Base-by-base conservation (phyloP, 2,888 invertebrate genomes). In the Drosophila robusta region DNA sequence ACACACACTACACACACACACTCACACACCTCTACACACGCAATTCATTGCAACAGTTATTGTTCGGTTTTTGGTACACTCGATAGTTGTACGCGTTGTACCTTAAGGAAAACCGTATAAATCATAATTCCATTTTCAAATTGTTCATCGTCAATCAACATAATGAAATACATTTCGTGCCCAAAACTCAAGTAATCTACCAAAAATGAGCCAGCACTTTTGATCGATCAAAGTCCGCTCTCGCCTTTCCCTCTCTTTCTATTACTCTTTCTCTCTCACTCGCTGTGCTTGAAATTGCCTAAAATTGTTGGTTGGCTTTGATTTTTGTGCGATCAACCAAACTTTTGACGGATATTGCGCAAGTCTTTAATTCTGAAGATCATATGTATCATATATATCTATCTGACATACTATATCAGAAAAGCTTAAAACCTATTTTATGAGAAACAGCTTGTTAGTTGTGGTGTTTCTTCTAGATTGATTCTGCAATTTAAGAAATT, bases 111-210 rank as follows among this genome's bases (percentile, higher is more conserved):
- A 76, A 72, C 77, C 79, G 77, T 86, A 86, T 83, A 81, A 79
- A 81, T 86, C 83, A 86, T 83, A 86, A 83, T 83, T 83, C 75
- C 80, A 60, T 80, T 86, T 69, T 61, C 66, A 80, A 83, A 78
- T 80, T 83, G 78, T 80, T 74, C 83, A 83, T 83, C 86, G 86
- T 83, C 84, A 80, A 83, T 83, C 83, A 83, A 86, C 79, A 74
- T 86, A 83, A 83, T 86, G 84, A 83, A 83, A 83, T 68, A 64
- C 65, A 57, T 55, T 66, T 63, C 56, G 62, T 55, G 66, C 54
- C 64, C 63, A 38, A 65, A 55, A 64, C 47, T 60, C 69, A 62
- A 77, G 45, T 85, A 75, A 85, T 79, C 77, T 70, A 67, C 55
- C 44, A 63, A 52, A 80, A 73, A 67, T 86, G 83, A 86, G 58